phyloP scores from a whole-genome alignment of 1,140 invertebrate species.

The Drosophila kurseongensis region DNA sequence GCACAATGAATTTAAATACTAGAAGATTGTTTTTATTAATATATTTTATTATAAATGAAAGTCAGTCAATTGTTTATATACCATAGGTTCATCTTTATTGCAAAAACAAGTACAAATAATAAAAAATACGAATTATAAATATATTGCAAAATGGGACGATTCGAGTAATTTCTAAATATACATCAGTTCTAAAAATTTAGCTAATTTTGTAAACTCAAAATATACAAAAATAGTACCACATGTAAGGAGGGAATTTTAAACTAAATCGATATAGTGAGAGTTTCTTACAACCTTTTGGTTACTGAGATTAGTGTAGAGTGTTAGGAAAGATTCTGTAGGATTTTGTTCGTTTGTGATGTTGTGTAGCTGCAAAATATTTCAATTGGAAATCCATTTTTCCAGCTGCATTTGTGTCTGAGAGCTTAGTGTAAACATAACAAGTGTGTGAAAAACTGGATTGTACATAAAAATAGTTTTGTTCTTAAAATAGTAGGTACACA shows the following conservation, averaged over 20 bases:
- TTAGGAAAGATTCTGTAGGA: slow-evolving; percentile 39
- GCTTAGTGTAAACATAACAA: slow-evolving; percentile 68
- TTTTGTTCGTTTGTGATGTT: slow-evolving; percentile 56
- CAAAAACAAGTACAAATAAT: slow-evolving; percentile 46
- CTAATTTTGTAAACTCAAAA: slow-evolving; percentile 56
- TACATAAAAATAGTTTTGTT: slow-evolving; percentile 49
- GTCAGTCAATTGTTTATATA: slow-evolving; percentile 11
- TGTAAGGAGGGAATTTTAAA: slow-evolving; percentile 42
- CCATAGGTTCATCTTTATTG: slow-evolving; percentile 38
- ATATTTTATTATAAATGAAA: neutral
- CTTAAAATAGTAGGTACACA: slow-evolving; percentile 77
- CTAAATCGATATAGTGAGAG: slow-evolving; percentile 67
- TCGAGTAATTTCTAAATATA: slow-evolving; percentile 51
- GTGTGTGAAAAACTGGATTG: slow-evolving; percentile 52
- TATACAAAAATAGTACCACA: slow-evolving; percentile 32
- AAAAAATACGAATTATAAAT: slow-evolving; percentile 47
- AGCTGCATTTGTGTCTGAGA: slow-evolving; percentile 20
- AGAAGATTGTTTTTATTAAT: neutral
- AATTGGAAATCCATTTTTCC: neutral
- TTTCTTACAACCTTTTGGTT: slow-evolving; percentile 71
- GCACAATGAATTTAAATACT: slow-evolving; percentile 53
- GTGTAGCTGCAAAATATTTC: neutral
- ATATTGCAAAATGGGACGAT: slow-evolving; percentile 72
- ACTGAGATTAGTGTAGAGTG: slow-evolving; percentile 41
- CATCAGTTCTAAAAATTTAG: slow-evolving; percentile 75